Evolutionary conservation across 2,888 invertebrate genomes (phyloP).

Genomic region (Euzophera pinguis): DNA sequence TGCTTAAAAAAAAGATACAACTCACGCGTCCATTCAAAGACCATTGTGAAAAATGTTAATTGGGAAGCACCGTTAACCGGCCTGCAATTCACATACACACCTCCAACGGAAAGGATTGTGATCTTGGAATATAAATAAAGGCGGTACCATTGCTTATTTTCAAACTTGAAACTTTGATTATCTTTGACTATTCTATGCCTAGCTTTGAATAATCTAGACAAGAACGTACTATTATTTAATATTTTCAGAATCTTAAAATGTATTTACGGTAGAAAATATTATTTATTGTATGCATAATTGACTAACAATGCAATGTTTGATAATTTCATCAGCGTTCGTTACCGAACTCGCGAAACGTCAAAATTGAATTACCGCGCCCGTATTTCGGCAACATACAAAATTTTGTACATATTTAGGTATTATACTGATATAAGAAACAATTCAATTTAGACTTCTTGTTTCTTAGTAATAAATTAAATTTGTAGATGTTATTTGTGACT

Average conservation of each 20-base stretch:
- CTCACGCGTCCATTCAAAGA: not conserved
- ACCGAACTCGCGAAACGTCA: not conserved
- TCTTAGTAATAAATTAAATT: not conserved
- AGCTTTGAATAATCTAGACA: too few species aligned
- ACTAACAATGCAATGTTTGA: not conserved
- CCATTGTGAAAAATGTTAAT: not conserved
- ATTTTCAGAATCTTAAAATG: too few species aligned
- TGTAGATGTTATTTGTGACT: not conserved
- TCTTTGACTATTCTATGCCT: too few species aligned
- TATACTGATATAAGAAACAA: not conserved
- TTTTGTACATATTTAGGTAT: conserved; percentile 5
- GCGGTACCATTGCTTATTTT: too few species aligned
- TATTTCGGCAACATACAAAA: conserved; percentile 1
- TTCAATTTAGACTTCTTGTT: not conserved
- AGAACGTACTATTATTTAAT: too few species aligned
- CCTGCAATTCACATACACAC: too few species aligned
- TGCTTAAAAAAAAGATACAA: not conserved
- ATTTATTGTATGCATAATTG: not conserved
- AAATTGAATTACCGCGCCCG: conserved; percentile 9
- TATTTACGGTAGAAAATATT: not conserved
- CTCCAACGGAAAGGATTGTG: too few species aligned
- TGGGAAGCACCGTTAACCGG: conserved; percentile 5
- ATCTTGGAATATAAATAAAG: too few species aligned
- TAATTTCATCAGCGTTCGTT: conserved; percentile 1
- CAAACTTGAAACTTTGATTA: too few species aligned